These are phyloP conservation scores for Spatulosminthurus flaviceps DNA, from an alignment of 2,888 invertebrate genomes.

Conservation along the genomic window DNA sequence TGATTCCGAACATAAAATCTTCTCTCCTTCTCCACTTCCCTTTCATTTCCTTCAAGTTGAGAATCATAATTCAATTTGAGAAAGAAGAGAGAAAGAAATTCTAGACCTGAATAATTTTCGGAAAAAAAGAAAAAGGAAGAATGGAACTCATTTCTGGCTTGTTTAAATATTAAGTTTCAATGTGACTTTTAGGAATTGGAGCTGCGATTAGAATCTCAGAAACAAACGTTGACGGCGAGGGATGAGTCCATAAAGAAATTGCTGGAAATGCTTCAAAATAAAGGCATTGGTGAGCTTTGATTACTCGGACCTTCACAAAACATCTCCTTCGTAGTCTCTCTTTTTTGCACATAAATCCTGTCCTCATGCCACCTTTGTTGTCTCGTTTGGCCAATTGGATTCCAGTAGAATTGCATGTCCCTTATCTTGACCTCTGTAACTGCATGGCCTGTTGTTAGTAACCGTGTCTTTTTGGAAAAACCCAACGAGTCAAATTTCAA, in stretches of 20 bases:
- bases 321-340: neutral
- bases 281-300: slow-evolving; percentile 86
- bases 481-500: neutral
- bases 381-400: neutral
- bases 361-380: neutral
- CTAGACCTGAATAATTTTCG: no score
- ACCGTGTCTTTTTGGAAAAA: neutral
- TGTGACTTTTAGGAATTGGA: slow-evolving; percentile 83
- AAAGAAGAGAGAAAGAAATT: no score
- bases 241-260: slow-evolving; percentile 99
- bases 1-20: neutral
- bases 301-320: slow-evolving; percentile 1
- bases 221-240: slow-evolving; percentile 93
- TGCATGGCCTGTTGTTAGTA: neutral
- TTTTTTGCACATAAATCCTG: slow-evolving; percentile 5
- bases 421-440: neutral
- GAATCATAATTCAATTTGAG: no score
- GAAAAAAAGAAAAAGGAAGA: no score
- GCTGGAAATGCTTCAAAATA: slow-evolving; percentile 97
- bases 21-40: neutral
- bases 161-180: neutral
- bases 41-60: neutral
- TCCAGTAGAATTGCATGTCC: neutral
- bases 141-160: neutral
- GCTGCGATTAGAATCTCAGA: slow-evolving; percentile 95